A percentile compares a stretch with the other conserved stretches of the same genome.
These are phyloP conservation scores for Chrysoperla carnea DNA, from an alignment of 1,140 invertebrate species.

Conservation along the genomic window DNA sequence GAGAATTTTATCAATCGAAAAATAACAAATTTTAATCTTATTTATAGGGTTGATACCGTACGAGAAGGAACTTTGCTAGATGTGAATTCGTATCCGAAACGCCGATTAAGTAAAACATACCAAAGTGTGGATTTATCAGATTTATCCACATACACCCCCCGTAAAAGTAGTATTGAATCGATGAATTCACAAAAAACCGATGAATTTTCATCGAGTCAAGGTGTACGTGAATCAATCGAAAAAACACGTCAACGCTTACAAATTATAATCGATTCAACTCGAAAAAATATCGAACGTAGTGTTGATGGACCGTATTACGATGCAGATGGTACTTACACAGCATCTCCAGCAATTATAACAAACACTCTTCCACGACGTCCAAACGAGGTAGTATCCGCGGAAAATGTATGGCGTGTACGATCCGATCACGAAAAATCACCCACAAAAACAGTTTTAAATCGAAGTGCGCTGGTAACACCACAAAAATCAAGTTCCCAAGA, in stretches of 20 bases:
- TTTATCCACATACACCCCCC: constrained; percentile 11
- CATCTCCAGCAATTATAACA: neutral
- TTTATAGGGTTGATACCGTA: constrained; percentile 26
- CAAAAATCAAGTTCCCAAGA: neutral
- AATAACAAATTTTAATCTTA: constrained; percentile 6
- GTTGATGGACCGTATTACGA: neutral
- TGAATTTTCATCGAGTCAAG: too few relatives aligned
- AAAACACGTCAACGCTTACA: neutral
- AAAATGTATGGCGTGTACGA: neutral
- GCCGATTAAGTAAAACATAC: constrained; percentile 31
- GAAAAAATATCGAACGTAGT: constrained; percentile 8
- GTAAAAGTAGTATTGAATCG: constrained; percentile 35
- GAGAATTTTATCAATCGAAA: neutral
- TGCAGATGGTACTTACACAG: neutral
- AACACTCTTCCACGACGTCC: neutral
- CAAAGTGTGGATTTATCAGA: constrained; percentile 25
- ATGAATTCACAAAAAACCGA: constrained; percentile 22
- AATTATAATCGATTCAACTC: constrained; percentile 5
- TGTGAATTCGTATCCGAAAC: constrained; percentile 28
- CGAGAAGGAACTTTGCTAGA: constrained; percentile 26
- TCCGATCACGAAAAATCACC: neutral
- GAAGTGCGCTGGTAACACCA: neutral
- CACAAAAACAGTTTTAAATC: neutral
- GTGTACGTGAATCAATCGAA: neutral
- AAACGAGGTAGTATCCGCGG: neutral